Base-by-base conservation (phyloP, 2,888 invertebrate genomes). In the Diadegma fenestrale region DNA sequence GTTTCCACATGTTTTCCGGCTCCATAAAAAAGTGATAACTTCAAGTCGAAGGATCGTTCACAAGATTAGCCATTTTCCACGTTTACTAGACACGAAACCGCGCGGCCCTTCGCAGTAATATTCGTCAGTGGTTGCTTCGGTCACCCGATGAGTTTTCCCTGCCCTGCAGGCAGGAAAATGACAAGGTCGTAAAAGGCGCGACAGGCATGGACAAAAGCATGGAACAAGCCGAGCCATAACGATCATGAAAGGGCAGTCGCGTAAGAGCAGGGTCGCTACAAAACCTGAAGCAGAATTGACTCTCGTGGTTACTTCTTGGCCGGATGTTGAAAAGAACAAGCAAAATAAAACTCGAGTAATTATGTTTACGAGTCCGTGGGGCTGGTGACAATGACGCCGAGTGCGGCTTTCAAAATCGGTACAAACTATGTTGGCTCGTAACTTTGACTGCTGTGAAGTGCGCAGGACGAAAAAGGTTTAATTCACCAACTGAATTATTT, bases 291-390 rank as follows among this genome's bases (percentile, higher is more conserved):
- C 64, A 22, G 64, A 75, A 48, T 73, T 48, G 26, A 14, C 69
- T 69, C 45, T 66, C 30, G 17, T 68, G 64, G 51, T 66, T 61
- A 76, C 80, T 72, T 68, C 80, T 80, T 51, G 61, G 68, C 80
- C 79, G 85, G 77, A 83, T 83, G 81, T 73, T 43, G 69, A 83
- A 71, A 82, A 73, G 33, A 68, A n/a, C 63, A 69, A 72, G 64
- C 63, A 75, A 58, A 87, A 85, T 85, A 80, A 85, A 85, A 83
- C 76, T 78, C 66, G 75, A 69, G 80, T 90, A 92, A 92, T 92
- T 92, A 91, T 89, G 88, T 92, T 92, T 91, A 90, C 89, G 91
- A 91, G 89, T 87, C 72, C 64, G 75, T 83, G 86, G 83, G 85
- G 87, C 86, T 51, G 69, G 90, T 87, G 90, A 91, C 90, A 90